Percentiles rank a stretch among this genome's conserved stretches.
phyloP scores from a whole-genome alignment of 2,888 invertebrate genomes.

The Diadegma fenestrale region DNA sequence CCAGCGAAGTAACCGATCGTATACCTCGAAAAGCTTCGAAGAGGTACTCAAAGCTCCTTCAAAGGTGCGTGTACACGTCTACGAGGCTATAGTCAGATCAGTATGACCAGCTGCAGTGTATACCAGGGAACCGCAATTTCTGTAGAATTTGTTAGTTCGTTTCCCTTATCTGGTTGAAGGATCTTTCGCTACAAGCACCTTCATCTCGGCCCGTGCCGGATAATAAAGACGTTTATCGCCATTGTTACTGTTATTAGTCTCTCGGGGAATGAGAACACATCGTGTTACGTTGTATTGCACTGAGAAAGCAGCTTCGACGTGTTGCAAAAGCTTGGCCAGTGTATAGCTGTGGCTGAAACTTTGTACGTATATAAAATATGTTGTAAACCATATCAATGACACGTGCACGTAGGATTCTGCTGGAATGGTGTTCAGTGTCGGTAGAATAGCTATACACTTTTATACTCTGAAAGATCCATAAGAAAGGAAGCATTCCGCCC shows the following conservation, averaged over 20 bases:
- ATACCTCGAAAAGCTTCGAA: conserved; percentile 27
- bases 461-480: conserved; percentile 19
- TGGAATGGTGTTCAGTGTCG: conserved; percentile 1
- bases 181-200: conserved; percentile 35
- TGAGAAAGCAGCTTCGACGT: conserved; percentile 40
- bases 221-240: conserved; percentile 72
- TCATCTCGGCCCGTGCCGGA: conserved; percentile 54
- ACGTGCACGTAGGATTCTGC: conserved; percentile 9
- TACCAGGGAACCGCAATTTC: conserved; percentile 59
- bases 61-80: conserved; percentile 15
- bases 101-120: conserved; percentile 31
- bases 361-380: conserved; percentile 20
- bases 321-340: conserved; percentile 16
- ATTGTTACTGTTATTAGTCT: conserved; percentile 70
- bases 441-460: conserved; percentile 25
- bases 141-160: conserved; percentile 63
- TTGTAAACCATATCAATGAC: conserved; percentile 12
- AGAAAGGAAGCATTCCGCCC: conserved; percentile 45
- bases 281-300: conserved; percentile 27
- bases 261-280: conserved; percentile 45
- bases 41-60: conserved; percentile 38
- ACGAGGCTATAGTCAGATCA: conserved; percentile 10
- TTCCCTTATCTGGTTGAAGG: conserved; percentile 59
- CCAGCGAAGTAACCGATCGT: conserved; percentile 14
- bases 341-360: conserved; percentile 21